Conservation (phyloP, 1,140 invertebrate genomes). For the Helicoverpa zea region DNA sequence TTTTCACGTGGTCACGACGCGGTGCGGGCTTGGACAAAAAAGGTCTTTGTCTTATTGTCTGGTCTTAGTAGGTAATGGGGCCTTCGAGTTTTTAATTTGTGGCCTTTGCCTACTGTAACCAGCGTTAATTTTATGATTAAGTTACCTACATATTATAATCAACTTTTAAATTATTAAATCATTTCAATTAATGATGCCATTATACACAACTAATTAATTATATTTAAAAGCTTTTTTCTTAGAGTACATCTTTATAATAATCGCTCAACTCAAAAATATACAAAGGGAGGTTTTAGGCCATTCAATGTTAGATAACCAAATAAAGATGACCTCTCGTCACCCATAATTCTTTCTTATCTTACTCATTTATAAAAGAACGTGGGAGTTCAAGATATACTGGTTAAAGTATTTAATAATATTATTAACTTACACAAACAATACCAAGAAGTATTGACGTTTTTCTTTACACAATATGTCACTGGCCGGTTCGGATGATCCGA, state of each 20-base stretch:
- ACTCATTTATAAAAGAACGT: not conserved
- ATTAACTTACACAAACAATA: slow-evolving; percentile 73
- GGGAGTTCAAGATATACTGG: slow-evolving; percentile 58
- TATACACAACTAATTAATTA: no score
- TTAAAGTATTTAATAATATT: slow-evolving; percentile 56
- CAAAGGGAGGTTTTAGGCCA: slow-evolving; percentile 59
- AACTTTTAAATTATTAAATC: no score
- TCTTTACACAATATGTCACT: slow-evolving; percentile 74
- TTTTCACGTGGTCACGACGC: slow-evolving; percentile 25
- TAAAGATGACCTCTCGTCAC: not conserved
- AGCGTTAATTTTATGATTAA: no score
- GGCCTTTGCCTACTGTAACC: no score
- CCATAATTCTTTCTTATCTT: not conserved
- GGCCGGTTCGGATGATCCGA: slow-evolving; percentile 16
- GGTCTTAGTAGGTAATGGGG: no score
- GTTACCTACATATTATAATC: no score
- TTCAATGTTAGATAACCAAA: slow-evolving; percentile 56
- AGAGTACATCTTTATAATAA: not conserved
- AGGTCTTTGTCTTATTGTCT: slow-evolving; percentile 13
- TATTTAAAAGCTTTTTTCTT: no score
- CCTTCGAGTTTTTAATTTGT: no score
- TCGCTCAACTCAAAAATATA: not conserved
- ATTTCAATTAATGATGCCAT: no score
- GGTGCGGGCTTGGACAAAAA: not conserved
- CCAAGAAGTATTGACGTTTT: slow-evolving; percentile 64